phyloP scores from a whole-genome alignment of 1,140 invertebrate species.

The Sweltsa coloradensis region DNA sequence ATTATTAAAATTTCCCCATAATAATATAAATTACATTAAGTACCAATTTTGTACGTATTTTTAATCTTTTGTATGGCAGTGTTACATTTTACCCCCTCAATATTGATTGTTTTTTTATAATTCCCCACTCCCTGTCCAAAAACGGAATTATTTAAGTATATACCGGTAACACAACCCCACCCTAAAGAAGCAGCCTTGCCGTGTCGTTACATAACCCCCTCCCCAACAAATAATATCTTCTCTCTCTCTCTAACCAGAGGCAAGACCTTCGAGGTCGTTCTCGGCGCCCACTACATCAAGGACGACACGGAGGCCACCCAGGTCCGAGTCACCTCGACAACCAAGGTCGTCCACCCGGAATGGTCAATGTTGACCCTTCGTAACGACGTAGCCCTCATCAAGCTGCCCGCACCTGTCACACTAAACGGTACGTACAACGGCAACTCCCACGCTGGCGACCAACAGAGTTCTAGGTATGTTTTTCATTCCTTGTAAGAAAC shows the following conservation, averaged over 20 bases:
- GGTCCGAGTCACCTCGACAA: conserved; percentile 25
- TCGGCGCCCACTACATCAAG: conserved; percentile 37
- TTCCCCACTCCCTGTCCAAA: too few species aligned
- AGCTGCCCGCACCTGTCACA: conserved; percentile 31
- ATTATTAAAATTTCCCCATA: too few species aligned
- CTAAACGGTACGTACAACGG: conserved; percentile 34
- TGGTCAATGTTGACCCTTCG: conserved; percentile 30
- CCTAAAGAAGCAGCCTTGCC: background rate
- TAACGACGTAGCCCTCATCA: conserved; percentile 43
- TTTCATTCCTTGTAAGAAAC: too few species aligned
- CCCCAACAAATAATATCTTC: background rate
- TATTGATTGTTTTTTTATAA: too few species aligned
- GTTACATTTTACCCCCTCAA: too few species aligned
- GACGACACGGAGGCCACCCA: conserved; percentile 29
- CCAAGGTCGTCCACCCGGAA: conserved; percentile 33
- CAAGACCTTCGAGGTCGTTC: conserved; percentile 24
- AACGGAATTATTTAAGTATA: too few species aligned
- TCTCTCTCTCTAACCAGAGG: conserved; percentile 2
- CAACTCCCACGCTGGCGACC: too few species aligned
- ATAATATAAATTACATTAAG: too few species aligned
- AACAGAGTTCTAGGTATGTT: too few species aligned
- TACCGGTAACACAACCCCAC: conserved; percentile 3
- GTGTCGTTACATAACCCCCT: too few species aligned
- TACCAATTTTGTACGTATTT: too few species aligned
- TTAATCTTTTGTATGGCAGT: too few species aligned